Percentiles rank a stretch among this genome's conserved stretches.
Conservation (phyloP, 2,888 invertebrate genomes). For the Dryobotodes eremita region DNA sequence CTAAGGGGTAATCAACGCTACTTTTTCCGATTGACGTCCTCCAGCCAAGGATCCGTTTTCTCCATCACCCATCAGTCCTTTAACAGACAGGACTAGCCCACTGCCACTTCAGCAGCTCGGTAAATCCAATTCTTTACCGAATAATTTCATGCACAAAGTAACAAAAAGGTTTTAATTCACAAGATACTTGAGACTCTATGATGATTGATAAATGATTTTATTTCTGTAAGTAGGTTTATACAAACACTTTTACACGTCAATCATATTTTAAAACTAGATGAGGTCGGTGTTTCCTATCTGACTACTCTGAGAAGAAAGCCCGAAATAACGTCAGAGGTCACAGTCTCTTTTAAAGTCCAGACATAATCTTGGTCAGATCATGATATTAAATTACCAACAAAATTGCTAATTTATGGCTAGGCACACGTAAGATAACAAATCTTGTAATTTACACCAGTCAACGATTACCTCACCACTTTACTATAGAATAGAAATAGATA, state of each 20-base stretch:
- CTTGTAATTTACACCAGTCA: neutral
- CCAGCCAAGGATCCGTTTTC: neutral
- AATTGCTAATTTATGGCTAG: neutral
- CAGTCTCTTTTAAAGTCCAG: no score
- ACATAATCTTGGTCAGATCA: no score
- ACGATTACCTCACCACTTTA: slow-evolving; percentile 14
- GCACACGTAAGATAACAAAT: slow-evolving; percentile 22
- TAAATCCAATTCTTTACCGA: neutral
- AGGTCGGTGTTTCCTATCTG: no score
- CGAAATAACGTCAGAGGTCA: no score
- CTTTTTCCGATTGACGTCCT: neutral
- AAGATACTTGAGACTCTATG: neutral
- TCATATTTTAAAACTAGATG: no score
- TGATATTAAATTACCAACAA: neutral
- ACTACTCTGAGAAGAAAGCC: no score
- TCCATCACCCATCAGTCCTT: neutral
- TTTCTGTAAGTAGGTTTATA: no score
- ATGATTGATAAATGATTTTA: no score
- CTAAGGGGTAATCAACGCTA: neutral
- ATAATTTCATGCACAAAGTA: neutral
- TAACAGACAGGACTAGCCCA: neutral
- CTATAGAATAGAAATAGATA: no score
- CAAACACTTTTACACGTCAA: no score
- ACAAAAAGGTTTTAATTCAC: neutral
- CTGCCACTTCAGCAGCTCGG: neutral